Conservation (phyloP, 2,888 invertebrate species). For the Cremastobaeus sp. region DNA sequence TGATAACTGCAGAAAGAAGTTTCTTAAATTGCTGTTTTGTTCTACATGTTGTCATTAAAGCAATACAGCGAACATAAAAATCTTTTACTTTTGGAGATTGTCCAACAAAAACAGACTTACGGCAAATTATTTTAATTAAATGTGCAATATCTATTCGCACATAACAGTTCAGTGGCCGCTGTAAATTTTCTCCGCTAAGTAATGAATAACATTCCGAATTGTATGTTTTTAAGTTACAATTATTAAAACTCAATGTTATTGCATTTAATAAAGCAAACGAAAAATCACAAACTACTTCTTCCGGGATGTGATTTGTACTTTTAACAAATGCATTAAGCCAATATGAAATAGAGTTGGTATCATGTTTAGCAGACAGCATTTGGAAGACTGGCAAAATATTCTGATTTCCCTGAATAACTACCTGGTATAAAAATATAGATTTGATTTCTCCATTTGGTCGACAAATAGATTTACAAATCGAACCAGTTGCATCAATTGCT, state of each 20-base stretch:
- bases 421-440: slow-evolving; percentile 12
- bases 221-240: slow-evolving; percentile 23
- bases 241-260: slow-evolving; percentile 5
- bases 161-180: not conserved
- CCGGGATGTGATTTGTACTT: slow-evolving; percentile 11
- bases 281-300: slow-evolving; percentile 16
- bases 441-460: slow-evolving; percentile 32
- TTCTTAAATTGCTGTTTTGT: not conserved
- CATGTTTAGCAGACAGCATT: slow-evolving; percentile 22
- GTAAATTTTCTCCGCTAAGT: not conserved
- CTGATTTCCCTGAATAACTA: not conserved
- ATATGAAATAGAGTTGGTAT: slow-evolving; percentile 10
- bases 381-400: not conserved
- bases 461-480: slow-evolving; percentile 29
- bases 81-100: slow-evolving; percentile 1
- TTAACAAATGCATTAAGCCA: slow-evolving; percentile 13
- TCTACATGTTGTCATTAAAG: not conserved
- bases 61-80: slow-evolving; percentile 16
- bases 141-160: slow-evolving; percentile 21
- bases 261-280: slow-evolving; percentile 8
- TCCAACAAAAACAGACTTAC: not conserved
- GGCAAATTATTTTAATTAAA: slow-evolving; percentile 16
- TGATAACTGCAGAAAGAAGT: not conserved
- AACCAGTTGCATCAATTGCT: slow-evolving; percentile 48
- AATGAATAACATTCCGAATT: slow-evolving; percentile 11